Evolutionary conservation across 2,888 invertebrate species (phyloP).

Genomic region (Crepidodera aurea): DNA sequence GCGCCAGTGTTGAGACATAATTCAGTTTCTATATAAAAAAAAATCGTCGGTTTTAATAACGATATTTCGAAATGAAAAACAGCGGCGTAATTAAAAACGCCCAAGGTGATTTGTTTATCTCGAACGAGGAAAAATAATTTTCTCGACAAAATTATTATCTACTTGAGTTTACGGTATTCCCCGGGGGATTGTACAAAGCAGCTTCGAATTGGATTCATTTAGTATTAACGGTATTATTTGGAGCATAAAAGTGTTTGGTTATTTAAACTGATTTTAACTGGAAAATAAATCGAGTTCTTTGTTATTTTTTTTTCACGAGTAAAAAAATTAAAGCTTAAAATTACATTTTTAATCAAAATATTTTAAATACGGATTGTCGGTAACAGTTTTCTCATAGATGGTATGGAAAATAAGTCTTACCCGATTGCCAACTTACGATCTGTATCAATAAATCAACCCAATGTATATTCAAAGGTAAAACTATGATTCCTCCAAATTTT

Average conservation of each 20-base stretch:
- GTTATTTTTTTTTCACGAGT: background rate
- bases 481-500: too few species aligned
- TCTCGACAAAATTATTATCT: slow-evolving; percentile 21
- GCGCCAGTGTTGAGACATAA: slow-evolving; percentile 6
- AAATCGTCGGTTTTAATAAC: slow-evolving; percentile 25
- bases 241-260: background rate
- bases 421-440: too few species aligned
- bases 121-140: slow-evolving; percentile 19
- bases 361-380: too few species aligned
- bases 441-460: too few species aligned
- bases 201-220: slow-evolving; percentile 18
- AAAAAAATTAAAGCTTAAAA: too few species aligned
- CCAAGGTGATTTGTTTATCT: slow-evolving; percentile 29
- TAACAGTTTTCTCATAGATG: too few species aligned
- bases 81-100: slow-evolving; percentile 34
- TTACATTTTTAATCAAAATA: too few species aligned
- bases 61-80: slow-evolving; percentile 26
- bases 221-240: slow-evolving; percentile 1
- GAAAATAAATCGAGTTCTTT: background rate
- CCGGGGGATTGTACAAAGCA: slow-evolving; percentile 5
- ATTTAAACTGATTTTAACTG: background rate
- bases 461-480: too few species aligned
- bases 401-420: too few species aligned
- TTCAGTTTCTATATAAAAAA: slow-evolving; percentile 15
- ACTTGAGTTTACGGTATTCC: slow-evolving; percentile 1